These are phyloP conservation scores for Pitta sordida DNA, from an alignment of 2,113 vertebrate genomes.

Conservation along the genomic window DNA sequence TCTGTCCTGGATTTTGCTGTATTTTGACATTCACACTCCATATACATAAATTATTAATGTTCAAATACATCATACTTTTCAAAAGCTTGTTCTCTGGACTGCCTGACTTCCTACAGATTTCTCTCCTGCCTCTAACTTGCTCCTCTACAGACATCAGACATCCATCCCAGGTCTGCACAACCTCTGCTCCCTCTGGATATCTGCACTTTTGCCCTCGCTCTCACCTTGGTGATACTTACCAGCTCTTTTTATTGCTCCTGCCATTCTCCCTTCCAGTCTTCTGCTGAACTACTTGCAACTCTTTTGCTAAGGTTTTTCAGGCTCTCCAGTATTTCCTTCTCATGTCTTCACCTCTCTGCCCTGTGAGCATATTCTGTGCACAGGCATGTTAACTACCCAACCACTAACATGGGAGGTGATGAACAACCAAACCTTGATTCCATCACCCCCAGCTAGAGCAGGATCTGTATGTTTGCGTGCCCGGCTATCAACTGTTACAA, in stretches of 20 bases:
- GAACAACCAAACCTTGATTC: not conserved
- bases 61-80: not conserved
- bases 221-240: not conserved
- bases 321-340: not conserved
- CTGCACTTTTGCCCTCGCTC: not conserved
- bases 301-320: not conserved
- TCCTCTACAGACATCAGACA: not conserved
- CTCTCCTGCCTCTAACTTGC: not conserved
- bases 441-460: not conserved
- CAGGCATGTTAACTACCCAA: not conserved
- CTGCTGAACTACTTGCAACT: not conserved
- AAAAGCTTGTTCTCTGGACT: not conserved
- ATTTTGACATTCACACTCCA: not conserved
- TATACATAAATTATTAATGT: not conserved
- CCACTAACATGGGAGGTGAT: rapidly evolving
- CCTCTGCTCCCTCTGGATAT: not conserved
- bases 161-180: not conserved
- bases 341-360: not conserved
- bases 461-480: not conserved
- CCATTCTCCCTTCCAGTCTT: not conserved
- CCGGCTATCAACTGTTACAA: rapidly evolving
- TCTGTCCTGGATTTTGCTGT: not conserved
- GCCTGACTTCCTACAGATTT: not conserved
- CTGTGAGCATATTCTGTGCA: rapidly evolving
- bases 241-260: not conserved